Evolutionary conservation across 2,797 vertebrate genomes (phyloP).

Genomic region (Cossypha niveicapilla): DNA sequence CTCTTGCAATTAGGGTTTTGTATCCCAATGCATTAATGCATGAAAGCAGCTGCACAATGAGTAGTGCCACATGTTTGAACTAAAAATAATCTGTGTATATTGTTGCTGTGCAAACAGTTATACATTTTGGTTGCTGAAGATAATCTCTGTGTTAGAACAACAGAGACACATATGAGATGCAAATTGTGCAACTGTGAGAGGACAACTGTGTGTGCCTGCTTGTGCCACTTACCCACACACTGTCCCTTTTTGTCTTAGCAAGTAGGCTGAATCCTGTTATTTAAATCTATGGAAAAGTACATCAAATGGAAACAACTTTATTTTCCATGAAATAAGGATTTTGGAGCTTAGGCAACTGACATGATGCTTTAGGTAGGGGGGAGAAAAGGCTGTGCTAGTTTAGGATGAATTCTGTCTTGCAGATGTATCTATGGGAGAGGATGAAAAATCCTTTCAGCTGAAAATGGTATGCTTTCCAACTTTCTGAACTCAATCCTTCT

Average conservation of each 20-base stretch:
- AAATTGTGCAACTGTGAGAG: neutral
- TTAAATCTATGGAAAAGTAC: neutral
- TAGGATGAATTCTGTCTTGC: neutral
- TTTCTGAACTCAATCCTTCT: neutral
- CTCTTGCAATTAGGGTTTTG: slow-evolving; percentile 4
- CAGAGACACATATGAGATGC: neutral
- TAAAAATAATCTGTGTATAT: slow-evolving; percentile 63
- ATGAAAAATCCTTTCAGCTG: neutral
- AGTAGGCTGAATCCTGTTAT: neutral
- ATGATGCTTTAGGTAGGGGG: neutral
- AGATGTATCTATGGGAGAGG: neutral
- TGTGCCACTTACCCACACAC: neutral
- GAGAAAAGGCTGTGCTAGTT: neutral
- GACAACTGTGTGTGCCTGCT: neutral
- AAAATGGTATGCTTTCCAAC: neutral
- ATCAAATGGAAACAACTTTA: neutral
- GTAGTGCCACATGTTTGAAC: slow-evolving; percentile 59
- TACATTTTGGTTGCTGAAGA: slow-evolving; percentile 48
- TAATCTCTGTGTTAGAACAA: slow-evolving; percentile 4
- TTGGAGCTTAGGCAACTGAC: neutral
- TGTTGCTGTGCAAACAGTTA: neutral
- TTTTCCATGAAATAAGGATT: slow-evolving; percentile 16
- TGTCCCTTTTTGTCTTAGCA: neutral
- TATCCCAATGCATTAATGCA: slow-evolving; percentile 18
- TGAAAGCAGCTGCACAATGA: slow-evolving; percentile 45